Evolutionary conservation across 2,113 vertebrate genomes (phyloP).

Genomic region (Coreoperca whiteheadi): DNA sequence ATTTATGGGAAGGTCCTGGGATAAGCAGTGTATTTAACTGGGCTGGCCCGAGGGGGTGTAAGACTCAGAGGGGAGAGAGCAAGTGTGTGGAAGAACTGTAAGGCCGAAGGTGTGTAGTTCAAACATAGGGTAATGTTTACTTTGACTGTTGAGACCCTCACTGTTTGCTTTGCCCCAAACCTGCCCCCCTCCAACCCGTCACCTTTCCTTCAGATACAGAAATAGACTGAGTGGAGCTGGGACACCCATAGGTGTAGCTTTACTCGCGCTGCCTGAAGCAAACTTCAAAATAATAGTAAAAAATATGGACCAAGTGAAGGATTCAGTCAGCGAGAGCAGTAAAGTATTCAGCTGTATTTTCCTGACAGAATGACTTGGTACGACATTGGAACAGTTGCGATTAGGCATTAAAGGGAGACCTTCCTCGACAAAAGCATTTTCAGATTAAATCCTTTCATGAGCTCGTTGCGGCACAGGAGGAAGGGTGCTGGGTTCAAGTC

Average conservation of each 20-base stretch:
- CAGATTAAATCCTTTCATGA: conserved; percentile 46
- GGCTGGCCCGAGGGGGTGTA: conserved; percentile 66
- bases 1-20: conserved; percentile 75
- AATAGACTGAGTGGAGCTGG: conserved; percentile 73
- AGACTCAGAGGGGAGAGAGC: conserved; percentile 60
- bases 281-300: conserved; percentile 44
- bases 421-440: conserved; percentile 36
- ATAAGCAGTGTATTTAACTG: conserved; percentile 80
- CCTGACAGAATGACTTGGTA: conserved; percentile 15
- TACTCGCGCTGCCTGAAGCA: conserved; percentile 32
- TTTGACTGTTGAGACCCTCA: conserved; percentile 78
- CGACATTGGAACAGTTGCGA: conserved; percentile 20
- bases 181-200: conserved; percentile 56
- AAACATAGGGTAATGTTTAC: conserved; percentile 84
- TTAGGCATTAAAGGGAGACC: conserved; percentile 18
- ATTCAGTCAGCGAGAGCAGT: conserved; percentile 12
- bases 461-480: conserved; percentile 51
- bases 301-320: conserved; percentile 28
- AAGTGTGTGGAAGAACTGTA: conserved; percentile 76
- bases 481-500: conserved; percentile 74
- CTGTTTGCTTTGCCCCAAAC: conserved; percentile 79
- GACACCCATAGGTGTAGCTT: conserved; percentile 70
- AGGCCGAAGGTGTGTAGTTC: conserved; percentile 82
- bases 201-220: conserved; percentile 73
- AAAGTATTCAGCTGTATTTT: conserved; percentile 14